Conservation (phyloP, 2,113 vertebrate species). For the Hippocampus zosterae region DNA sequence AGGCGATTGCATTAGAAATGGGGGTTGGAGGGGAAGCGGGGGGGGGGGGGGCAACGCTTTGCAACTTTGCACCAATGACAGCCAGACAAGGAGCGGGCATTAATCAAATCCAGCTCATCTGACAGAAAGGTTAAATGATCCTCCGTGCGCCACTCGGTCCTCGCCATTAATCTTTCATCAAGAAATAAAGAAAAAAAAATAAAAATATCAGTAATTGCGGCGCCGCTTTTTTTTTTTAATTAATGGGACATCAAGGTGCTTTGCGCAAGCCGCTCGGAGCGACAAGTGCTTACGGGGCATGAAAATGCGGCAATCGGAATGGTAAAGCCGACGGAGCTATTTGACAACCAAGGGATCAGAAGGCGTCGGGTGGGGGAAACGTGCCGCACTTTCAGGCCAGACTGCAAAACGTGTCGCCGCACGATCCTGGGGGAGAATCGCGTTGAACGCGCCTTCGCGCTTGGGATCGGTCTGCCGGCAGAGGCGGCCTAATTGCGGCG, state of each 20-base stretch:
- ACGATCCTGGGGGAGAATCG: background rate
- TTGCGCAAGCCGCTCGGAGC: conserved; percentile 22
- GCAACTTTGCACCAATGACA: conserved; percentile 43
- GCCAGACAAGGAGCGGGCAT: conserved; percentile 37
- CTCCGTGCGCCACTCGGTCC: conserved; percentile 44
- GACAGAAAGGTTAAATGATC: conserved; percentile 57
- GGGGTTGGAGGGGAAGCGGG: no score
- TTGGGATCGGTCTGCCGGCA: background rate
- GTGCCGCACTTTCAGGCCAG: conserved; percentile 18
- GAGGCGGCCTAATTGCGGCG: background rate
- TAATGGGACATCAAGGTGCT: conserved; percentile 46
- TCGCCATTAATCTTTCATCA: conserved; percentile 55
- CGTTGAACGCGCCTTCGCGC: background rate
- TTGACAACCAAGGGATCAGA: background rate
- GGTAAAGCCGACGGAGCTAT: background rate
- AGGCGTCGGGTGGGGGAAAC: background rate
- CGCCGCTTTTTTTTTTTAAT: conserved; percentile 50
- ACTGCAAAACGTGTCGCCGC: conserved; percentile 1
- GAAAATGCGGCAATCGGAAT: background rate
- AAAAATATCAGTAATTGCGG: conserved; percentile 38
- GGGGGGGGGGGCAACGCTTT: conserved; percentile 3
- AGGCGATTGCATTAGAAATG: background rate
- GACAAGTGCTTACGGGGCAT: background rate
- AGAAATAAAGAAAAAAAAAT: conserved; percentile 35
- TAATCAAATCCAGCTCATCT: conserved; percentile 56